Evolutionary conservation across 1,140 invertebrate genomes (phyloP).

Genomic region (Cyphomyrmex costatus): DNA sequence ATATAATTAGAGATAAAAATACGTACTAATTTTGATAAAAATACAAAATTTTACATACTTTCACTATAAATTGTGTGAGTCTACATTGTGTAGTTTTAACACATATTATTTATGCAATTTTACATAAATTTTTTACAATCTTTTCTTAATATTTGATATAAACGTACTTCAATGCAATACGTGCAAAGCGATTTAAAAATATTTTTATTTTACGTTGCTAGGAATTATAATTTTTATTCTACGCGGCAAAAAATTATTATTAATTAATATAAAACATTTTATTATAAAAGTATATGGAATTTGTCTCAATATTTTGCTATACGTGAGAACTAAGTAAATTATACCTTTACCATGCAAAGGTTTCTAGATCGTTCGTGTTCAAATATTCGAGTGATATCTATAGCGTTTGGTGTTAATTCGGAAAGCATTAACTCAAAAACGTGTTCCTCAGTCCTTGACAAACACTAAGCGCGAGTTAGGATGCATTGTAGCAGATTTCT

Average conservation of each 20-base stretch:
- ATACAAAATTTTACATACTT: too few relatives aligned
- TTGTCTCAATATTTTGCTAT: slow-evolving; percentile 6
- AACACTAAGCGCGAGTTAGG: slow-evolving; percentile 32
- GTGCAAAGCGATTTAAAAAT: not conserved
- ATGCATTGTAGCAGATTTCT: slow-evolving; percentile 42
- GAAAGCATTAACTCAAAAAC: slow-evolving; percentile 22
- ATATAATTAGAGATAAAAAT: too few relatives aligned
- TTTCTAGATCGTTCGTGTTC: not conserved
- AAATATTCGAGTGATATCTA: slow-evolving; percentile 42
- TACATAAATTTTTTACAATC: too few relatives aligned
- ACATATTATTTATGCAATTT: too few relatives aligned
- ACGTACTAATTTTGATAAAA: too few relatives aligned
- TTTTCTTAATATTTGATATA: not conserved
- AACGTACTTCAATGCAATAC: not conserved
- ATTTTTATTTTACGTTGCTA: not conserved
- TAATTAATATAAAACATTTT: slow-evolving; percentile 11
- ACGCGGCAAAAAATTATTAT: not conserved
- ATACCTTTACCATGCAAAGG: not conserved
- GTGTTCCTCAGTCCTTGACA: not conserved
- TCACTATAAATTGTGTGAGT: too few relatives aligned
- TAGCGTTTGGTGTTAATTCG: not conserved
- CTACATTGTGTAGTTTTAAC: too few relatives aligned
- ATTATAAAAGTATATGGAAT: not conserved
- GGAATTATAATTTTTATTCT: not conserved
- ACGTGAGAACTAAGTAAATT: not conserved